Percentiles rank a stretch among this genome's conserved stretches.
phyloP scores from a whole-genome alignment of 1,140 invertebrate species.

The Rhysida immarginata region DNA sequence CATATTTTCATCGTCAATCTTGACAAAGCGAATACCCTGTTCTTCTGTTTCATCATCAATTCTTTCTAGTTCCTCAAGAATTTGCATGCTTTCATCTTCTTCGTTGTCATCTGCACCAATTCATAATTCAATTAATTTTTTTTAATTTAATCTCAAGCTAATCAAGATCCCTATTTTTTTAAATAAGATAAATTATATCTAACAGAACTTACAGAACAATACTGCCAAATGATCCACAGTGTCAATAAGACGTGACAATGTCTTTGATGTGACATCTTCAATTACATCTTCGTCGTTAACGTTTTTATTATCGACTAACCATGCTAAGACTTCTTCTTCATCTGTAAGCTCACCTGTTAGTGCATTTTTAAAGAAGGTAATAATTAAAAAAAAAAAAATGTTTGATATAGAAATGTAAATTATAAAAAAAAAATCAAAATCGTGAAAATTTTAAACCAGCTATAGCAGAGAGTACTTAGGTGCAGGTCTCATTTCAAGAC shows the following conservation, averaged over 20 bases:
- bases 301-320: conserved; percentile 74
- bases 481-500: no score
- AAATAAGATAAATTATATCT: no score
- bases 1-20: conserved; percentile 76
- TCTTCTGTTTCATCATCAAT: conserved; percentile 89
- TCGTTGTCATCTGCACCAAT: conserved; percentile 62
- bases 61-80: conserved; percentile 76
- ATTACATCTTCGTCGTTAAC: conserved; percentile 82
- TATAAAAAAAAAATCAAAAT: no score
- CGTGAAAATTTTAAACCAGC: no score
- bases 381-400: no score
- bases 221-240: conserved; percentile 82
- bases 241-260: conserved; percentile 79
- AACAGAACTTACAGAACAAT: conserved; percentile 79
- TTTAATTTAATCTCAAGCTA: no score
- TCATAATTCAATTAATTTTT: no score
- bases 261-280: conserved; percentile 78
- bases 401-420: no score
- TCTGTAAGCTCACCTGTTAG: conserved; percentile 72
- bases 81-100: conserved; percentile 76
- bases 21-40: conserved; percentile 81
- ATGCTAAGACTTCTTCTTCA: conserved; percentile 71
- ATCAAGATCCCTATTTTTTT: no score
- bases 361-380: no score
- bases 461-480: no score